Percentiles rank a stretch among this genome's conserved stretches.
phyloP scores from a whole-genome alignment of 2,797 vertebrate genomes.

The Manis pentadactyla region DNA sequence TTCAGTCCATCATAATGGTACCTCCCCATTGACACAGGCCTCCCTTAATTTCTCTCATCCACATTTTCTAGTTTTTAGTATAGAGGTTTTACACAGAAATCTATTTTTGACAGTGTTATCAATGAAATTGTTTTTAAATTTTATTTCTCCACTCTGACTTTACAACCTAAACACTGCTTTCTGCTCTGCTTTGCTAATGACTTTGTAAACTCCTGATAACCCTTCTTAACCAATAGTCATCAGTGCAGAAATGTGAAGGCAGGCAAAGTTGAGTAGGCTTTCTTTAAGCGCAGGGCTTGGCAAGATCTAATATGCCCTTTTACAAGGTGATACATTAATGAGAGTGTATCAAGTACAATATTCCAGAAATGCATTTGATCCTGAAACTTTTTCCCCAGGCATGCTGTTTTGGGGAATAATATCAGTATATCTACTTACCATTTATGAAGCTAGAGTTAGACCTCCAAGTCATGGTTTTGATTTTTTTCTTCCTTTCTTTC shows the following conservation, averaged over 20 bases:
- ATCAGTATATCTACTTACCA: not conserved
- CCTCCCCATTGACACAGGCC: not conserved
- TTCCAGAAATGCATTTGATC: not conserved
- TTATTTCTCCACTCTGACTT: not conserved
- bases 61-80: not conserved
- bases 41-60: not conserved
- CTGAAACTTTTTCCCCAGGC: not conserved
- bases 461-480: not conserved
- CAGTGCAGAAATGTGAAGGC: not conserved
- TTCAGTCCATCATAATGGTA: not conserved
- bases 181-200: not conserved
- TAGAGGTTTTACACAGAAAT: not conserved
- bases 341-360: not conserved
- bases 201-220: not conserved
- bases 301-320: not conserved
- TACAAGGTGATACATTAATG: not conserved
- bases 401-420: not conserved
- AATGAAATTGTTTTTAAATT: slow-evolving; percentile 32
- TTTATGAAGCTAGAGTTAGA: not conserved
- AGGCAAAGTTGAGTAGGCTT: not conserved
- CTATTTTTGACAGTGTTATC: not conserved
- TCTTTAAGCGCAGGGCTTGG: not conserved
- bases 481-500: no score
- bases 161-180: not conserved
- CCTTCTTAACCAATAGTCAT: not conserved